Conservation (phyloP, 2,888 invertebrate genomes). For the Leucophenga montana region DNA sequence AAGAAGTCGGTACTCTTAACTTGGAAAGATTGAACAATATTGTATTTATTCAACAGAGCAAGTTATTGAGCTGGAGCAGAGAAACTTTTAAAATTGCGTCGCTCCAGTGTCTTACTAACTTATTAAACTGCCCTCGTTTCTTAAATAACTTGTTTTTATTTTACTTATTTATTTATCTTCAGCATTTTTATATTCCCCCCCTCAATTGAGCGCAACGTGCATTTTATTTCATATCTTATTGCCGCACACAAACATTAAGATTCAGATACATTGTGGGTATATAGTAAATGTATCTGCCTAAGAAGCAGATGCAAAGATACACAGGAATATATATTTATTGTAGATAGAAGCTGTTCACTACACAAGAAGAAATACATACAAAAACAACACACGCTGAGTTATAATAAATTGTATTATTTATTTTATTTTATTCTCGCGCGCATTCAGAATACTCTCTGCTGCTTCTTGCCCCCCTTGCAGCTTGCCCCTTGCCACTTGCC, state of each 20-base stretch:
- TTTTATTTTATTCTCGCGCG: slow-evolving; percentile 59
- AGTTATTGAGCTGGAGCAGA: no score
- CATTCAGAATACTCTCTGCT: not conserved
- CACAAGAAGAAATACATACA: slow-evolving; percentile 39
- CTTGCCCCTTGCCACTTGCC: not conserved
- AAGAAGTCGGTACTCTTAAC: no score
- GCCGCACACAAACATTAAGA: slow-evolving; percentile 26
- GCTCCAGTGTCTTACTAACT: no score
- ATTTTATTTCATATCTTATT: slow-evolving; percentile 31
- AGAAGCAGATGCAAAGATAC: slow-evolving; percentile 22
- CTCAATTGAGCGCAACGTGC: slow-evolving; percentile 24
- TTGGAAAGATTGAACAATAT: no score
- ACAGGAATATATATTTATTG: slow-evolving; percentile 42
- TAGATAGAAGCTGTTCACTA: not conserved
- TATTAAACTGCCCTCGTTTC: not conserved
- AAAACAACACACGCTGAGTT: slow-evolving; percentile 45
- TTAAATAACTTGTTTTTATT: slow-evolving; percentile 13
- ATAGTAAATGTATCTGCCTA: not conserved
- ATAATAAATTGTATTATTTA: slow-evolving; percentile 65
- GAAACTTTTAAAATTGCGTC: no score
- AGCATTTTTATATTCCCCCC: not conserved
- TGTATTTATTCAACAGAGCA: no score
- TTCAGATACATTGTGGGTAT: slow-evolving; percentile 16
- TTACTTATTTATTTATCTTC: not conserved
- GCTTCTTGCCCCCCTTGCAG: not conserved